Evolutionary conservation across 2,888 invertebrate species (phyloP), one percentile per base, ranked within the genome.

Genomic region (Malachius bipustulatus): DNA sequence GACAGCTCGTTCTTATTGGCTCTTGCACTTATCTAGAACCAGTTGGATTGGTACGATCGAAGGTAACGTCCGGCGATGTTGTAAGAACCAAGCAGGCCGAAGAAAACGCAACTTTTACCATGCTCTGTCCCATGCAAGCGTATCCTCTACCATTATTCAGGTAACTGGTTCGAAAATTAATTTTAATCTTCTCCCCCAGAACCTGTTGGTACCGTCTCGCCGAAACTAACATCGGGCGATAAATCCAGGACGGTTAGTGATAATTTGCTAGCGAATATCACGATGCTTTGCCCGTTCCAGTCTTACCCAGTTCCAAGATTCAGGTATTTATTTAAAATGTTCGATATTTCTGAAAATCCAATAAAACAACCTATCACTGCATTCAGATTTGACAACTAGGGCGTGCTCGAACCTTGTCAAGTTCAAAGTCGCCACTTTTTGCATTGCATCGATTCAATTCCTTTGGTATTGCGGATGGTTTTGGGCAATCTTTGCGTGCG

Each of bases 201-300:
- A 69, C 83, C 84, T 49, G 74, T 82, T 65, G 79, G 80, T 64
- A 78, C 77, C 59, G 77, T 79, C 41, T 70, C 74, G 46, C 81
- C 81, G 44, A 79, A 77, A 50, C 55, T 66, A 39, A 60, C 64
- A 3, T 60, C 56, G 24, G 55, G 58, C 15, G 59, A 59, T 38
- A 50, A 53, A 37, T 56, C 52, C 16, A 50, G 55, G 42, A 53
- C 51, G 11, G 45, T 51, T 38, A 35, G 46, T 2, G 43, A 48
- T 24, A 46, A 40, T 30, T 26, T 49, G 15, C 51, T 51, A 14
- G 52, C 55, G 32, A 66, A 65, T 39, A 52, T 71, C 44, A 71
- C 76, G 9, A 52, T 77, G 40, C 62, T 74, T 38, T 77, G 77
- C 53, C 72, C 72, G 35, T 75, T 75, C 43, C 77, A 77, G 64